A percentile compares a stretch with the other conserved stretches of the same genome.
phyloP scores from a whole-genome alignment of 2,113 vertebrate species.

The Tragelaphus imberbis region DNA sequence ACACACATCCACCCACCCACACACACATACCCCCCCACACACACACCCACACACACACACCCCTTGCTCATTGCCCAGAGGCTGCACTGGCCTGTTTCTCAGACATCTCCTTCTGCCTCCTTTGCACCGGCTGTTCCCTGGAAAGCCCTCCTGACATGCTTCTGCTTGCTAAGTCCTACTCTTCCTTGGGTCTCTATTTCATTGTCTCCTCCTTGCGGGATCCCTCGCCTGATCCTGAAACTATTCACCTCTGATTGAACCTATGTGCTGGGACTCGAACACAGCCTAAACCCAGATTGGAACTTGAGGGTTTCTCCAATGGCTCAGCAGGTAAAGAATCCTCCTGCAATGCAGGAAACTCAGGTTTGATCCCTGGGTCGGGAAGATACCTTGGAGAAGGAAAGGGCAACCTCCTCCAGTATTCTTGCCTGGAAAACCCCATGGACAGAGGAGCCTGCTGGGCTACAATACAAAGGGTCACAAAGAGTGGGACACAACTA shows the following conservation, averaged over 20 bases:
- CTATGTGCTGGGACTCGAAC: background rate
- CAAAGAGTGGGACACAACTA: background rate
- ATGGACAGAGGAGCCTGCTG: background rate
- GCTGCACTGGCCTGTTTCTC: background rate
- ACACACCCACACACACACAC: background rate
- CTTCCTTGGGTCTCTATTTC: background rate
- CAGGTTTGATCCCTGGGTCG: background rate
- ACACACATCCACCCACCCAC: background rate
- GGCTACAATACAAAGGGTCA: background rate
- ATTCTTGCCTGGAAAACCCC: background rate
- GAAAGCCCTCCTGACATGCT: background rate
- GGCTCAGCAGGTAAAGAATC: background rate
- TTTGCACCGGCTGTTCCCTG: background rate
- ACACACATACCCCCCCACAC: accelerated
- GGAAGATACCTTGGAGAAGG: background rate
- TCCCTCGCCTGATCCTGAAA: background rate
- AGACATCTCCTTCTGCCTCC: background rate
- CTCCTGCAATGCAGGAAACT: background rate
- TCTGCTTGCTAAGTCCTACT: background rate
- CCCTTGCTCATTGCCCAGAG: background rate
- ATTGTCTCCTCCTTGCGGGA: background rate
- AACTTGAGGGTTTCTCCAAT: background rate
- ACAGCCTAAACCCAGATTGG: background rate
- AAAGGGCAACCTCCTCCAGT: background rate
- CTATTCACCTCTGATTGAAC: background rate